These are phyloP conservation scores for Ammodytes marinus DNA, from an alignment of 2,113 vertebrate species.

Conservation along the genomic window DNA sequence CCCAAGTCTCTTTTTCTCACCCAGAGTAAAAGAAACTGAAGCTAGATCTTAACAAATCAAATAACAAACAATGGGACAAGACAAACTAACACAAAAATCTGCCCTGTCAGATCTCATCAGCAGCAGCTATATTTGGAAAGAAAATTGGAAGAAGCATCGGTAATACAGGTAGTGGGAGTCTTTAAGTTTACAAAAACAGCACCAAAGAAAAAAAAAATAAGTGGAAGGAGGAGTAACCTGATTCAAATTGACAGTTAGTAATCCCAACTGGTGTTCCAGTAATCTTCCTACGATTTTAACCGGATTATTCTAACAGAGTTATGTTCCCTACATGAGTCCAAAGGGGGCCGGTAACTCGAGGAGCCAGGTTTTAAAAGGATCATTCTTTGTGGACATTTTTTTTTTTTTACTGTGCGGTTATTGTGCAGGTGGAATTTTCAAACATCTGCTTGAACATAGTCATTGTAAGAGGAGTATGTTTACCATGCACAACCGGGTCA, in stretches of 20 bases:
- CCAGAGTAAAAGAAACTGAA: not conserved
- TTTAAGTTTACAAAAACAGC: slow-evolving; percentile 10
- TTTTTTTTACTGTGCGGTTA: slow-evolving; percentile 8
- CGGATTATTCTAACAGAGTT: slow-evolving; percentile 52
- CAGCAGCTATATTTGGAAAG: not conserved
- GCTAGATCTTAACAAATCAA: slow-evolving; percentile 3
- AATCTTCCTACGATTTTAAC: slow-evolving; percentile 40
- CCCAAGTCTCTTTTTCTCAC: not conserved
- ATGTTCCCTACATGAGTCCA: slow-evolving; percentile 26
- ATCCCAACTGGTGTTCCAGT: slow-evolving; percentile 29
- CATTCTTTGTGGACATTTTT: slow-evolving; percentile 40
- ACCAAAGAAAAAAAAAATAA: slow-evolving; percentile 1
- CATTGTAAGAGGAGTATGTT: slow-evolving; percentile 23
- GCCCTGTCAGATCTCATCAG: not conserved
- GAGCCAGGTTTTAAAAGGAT: slow-evolving; percentile 24
- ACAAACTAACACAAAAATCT: not conserved
- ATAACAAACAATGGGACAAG: not conserved
- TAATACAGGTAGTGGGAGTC: not conserved
- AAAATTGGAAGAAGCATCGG: slow-evolving; percentile 9
- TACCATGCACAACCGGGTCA: not conserved
- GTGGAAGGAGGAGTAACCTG: not conserved
- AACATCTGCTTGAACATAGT: slow-evolving; percentile 13
- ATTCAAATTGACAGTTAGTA: slow-evolving; percentile 35
- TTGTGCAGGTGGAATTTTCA: slow-evolving; percentile 21
- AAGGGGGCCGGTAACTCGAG: slow-evolving; percentile 46